These are phyloP conservation scores for Cerceris rybyensis DNA, from an alignment of 2,888 invertebrate genomes.

Conservation along the genomic window DNA sequence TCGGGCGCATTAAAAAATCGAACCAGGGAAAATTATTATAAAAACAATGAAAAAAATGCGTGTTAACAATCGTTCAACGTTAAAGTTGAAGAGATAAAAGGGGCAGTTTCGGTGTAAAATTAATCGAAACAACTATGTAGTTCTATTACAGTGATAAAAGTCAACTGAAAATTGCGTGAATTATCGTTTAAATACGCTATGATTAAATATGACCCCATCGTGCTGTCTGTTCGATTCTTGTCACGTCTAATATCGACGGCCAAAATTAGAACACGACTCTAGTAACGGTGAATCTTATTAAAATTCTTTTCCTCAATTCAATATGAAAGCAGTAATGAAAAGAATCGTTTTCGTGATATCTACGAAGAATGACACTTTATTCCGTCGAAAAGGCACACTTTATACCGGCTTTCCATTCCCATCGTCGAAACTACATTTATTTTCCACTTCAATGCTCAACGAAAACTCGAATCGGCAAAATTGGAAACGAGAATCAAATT, in stretches of 20 bases:
- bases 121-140: no score
- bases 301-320: conserved; percentile 16
- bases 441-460: conserved; percentile 68
- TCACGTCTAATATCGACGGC: conserved; percentile 4
- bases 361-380: conserved; percentile 36
- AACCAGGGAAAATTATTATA: no score
- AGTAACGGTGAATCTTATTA: conserved; percentile 4
- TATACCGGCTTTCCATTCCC: conserved; percentile 33
- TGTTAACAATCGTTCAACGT: no score
- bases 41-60: no score
- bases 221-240: background rate
- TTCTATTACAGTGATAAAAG: background rate
- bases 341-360: conserved; percentile 35
- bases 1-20: no score
- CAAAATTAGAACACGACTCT: background rate
- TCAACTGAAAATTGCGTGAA: background rate
- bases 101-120: no score
- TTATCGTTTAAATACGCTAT: background rate
- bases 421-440: conserved; percentile 67
- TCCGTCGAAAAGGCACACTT: conserved; percentile 29
- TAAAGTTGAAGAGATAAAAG: background rate
- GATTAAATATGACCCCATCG: background rate
- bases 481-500: conserved; percentile 57
- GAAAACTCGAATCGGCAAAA: conserved; percentile 47
- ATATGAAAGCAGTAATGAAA: conserved; percentile 35